Percentiles rank a stretch among this genome's conserved stretches.
Evolutionary conservation across 92 coral and sea anemone genomes (phyloP).

Genomic region (Zoanthus gigantus): DNA sequence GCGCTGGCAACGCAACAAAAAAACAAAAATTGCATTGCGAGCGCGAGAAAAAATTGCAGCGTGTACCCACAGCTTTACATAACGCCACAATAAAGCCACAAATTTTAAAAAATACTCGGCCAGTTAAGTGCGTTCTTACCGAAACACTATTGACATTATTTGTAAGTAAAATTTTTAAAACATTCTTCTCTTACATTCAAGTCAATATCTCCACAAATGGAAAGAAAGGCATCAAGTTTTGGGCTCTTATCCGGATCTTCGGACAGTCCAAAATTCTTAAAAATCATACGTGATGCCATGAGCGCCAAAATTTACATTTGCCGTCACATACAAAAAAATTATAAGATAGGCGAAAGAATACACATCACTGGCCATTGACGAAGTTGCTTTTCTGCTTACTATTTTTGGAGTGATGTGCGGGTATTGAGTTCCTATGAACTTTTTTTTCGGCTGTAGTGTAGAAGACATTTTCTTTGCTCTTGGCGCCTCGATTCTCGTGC

Average conservation of each 20-base stretch:
- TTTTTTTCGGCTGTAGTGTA: not conserved
- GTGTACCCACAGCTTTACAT: no score
- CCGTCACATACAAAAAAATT: not conserved
- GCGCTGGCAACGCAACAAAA: no score
- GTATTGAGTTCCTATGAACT: not conserved
- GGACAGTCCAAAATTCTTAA: not conserved
- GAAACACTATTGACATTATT: not conserved
- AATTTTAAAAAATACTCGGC: not conserved
- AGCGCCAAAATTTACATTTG: not conserved
- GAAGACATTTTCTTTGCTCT: not conserved
- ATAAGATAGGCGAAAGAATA: slow-evolving; percentile 33
- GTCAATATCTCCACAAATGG: not conserved
- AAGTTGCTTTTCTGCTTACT: slow-evolving; percentile 16
- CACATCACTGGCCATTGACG: slow-evolving; percentile 18
- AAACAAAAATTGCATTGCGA: no score
- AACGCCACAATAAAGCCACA: not conserved
- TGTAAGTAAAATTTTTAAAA: not conserved
- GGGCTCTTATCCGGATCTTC: not conserved
- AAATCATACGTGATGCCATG: not conserved
- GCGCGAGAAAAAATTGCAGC: no score
- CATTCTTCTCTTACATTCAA: not conserved
- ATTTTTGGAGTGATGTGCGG: slow-evolving; percentile 51
- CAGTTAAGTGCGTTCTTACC: not conserved
- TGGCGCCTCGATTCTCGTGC: not conserved
- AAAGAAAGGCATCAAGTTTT: slow-evolving; percentile 10